These are phyloP conservation scores for Chionis minor DNA, from an alignment of 2,113 vertebrate species.

Conservation along the genomic window DNA sequence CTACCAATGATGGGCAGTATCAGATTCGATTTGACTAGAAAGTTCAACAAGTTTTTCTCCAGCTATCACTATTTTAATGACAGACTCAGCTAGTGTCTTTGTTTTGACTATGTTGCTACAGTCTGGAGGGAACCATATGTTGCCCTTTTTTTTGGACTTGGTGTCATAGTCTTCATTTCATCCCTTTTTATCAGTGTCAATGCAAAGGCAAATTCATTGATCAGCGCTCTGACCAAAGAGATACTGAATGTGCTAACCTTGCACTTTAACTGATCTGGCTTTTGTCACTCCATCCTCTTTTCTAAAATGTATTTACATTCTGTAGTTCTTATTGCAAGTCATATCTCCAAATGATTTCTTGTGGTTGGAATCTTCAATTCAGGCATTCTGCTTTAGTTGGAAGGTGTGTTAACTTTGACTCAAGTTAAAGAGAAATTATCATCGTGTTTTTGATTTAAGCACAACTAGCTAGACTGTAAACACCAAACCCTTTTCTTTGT, in stretches of 20 bases:
- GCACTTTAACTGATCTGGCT: not conserved
- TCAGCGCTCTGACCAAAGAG: not conserved
- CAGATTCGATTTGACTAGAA: too few relatives aligned
- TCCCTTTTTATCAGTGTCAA: not conserved
- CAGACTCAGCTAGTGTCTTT: too few relatives aligned
- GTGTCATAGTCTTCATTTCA: not conserved
- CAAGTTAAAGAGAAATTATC: not conserved
- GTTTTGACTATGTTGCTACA: too few relatives aligned
- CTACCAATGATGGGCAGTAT: too few relatives aligned
- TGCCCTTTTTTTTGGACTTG: too few relatives aligned
- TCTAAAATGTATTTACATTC: not conserved
- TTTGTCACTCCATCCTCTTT: not conserved
- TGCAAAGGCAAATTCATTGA: not conserved
- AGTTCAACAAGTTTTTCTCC: too few relatives aligned
- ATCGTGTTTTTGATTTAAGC: accelerated
- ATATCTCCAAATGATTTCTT: not conserved
- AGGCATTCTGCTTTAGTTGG: not conserved
- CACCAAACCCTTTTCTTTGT: not conserved
- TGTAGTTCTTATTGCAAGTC: not conserved
- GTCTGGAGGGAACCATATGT: too few relatives aligned
- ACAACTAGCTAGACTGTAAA: not conserved
- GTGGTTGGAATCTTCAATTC: not conserved
- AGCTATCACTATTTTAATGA: too few relatives aligned
- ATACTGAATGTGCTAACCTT: not conserved
- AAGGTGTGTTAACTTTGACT: not conserved